Evolutionary conservation across 92 coral and sea anemone species (phyloP).

Genomic region (Porites divaricata): DNA sequence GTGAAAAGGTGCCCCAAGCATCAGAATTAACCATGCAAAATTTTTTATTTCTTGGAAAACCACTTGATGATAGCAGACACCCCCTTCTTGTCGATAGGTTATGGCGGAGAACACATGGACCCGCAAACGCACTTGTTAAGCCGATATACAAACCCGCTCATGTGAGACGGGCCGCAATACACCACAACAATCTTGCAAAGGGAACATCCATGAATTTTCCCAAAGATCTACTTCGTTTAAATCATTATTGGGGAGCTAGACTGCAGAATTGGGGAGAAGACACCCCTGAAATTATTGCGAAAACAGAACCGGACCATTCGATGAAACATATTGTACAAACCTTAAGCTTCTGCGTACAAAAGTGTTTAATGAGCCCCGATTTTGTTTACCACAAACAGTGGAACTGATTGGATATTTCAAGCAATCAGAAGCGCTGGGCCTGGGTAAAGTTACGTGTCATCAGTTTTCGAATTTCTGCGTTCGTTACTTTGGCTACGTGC

Average conservation of each 20-base stretch:
- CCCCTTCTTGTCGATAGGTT: slow-evolving; percentile 59
- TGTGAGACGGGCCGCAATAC: slow-evolving; percentile 35
- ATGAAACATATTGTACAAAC: slow-evolving; percentile 48
- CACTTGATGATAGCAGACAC: slow-evolving; percentile 45
- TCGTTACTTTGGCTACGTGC: too few relatives aligned
- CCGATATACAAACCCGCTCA: slow-evolving; percentile 52
- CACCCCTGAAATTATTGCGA: slow-evolving; percentile 52
- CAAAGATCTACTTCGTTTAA: slow-evolving; percentile 43
- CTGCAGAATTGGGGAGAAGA: slow-evolving; percentile 78
- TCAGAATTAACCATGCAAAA: slow-evolving; percentile 60
- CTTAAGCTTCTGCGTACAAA: slow-evolving; percentile 29
- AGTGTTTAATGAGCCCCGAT: neutral
- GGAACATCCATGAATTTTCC: slow-evolving; percentile 30
- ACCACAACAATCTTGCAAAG: slow-evolving; percentile 31
- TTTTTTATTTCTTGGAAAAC: slow-evolving; percentile 66
- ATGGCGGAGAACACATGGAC: slow-evolving; percentile 48
- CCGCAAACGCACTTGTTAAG: slow-evolving; percentile 54
- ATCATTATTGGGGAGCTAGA: slow-evolving; percentile 81
- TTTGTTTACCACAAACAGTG: slow-evolving; percentile 12
- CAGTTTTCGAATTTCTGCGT: too few relatives aligned
- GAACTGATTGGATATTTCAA: neutral
- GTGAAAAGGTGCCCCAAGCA: slow-evolving; percentile 12
- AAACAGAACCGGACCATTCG: slow-evolving; percentile 48
- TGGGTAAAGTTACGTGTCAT: too few relatives aligned
- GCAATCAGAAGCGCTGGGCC: too few relatives aligned